phyloP scores from a whole-genome alignment of 2,113 vertebrate genomes.

The Dascyllus trimaculatus region DNA sequence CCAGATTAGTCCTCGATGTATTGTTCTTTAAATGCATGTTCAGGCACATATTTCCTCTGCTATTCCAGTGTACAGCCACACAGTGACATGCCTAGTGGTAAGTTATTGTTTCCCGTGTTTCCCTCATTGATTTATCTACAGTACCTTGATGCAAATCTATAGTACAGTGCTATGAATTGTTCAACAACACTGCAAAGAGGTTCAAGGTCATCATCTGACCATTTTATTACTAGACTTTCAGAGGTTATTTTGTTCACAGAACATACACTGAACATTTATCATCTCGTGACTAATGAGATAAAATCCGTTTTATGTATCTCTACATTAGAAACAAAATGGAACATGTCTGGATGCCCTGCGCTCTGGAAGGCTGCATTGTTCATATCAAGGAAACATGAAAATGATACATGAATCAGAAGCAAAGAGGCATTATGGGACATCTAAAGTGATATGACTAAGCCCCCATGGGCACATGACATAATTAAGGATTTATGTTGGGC shows the following conservation, averaged over 20 bases:
- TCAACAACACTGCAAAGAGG: conserved; percentile 2
- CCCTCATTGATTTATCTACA: conserved; percentile 14
- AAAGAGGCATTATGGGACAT: conserved; percentile 62
- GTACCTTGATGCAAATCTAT: neutral
- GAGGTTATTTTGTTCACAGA: conserved; percentile 39
- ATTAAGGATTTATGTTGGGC: conserved; percentile 74
- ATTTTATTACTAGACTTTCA: conserved; percentile 32
- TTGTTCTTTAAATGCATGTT: neutral
- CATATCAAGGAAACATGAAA: conserved; percentile 36
- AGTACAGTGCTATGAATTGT: conserved; percentile 11
- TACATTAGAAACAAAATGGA: conserved; percentile 23
- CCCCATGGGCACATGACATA: conserved; percentile 64
- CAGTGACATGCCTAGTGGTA: neutral
- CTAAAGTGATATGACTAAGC: conserved; percentile 68
- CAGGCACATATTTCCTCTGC: neutral
- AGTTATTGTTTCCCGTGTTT: neutral
- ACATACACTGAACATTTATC: conserved; percentile 31
- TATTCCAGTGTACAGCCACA: neutral
- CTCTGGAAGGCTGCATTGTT: conserved; percentile 31
- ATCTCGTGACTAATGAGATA: conserved; percentile 39
- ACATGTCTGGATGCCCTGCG: conserved; percentile 14
- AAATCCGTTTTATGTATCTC: conserved; percentile 36
- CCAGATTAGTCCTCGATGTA: neutral
- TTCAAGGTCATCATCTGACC: conserved; percentile 56
- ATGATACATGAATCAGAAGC: conserved; percentile 52